Evolutionary conservation across 2,797 vertebrate genomes (phyloP).

Genomic region (Siniperca obscura): DNA sequence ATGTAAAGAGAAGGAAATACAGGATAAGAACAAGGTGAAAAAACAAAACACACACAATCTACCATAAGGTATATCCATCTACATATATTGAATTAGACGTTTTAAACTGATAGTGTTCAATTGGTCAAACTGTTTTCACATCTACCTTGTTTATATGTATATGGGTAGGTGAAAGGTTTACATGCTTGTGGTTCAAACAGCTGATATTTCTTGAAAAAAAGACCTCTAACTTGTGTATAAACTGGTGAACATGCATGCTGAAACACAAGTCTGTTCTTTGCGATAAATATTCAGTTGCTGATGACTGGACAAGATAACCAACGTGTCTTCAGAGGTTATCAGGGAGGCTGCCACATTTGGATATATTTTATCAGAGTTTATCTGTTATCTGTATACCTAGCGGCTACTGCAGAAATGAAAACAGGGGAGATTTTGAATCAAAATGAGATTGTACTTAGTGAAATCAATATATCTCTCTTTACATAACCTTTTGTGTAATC

Average conservation of each 20-base stretch:
- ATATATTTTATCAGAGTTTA: conserved; percentile 89
- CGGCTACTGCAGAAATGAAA: conserved; percentile 82
- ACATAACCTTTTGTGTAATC: conserved; percentile 82
- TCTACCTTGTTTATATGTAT: conserved; percentile 24
- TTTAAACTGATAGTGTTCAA: background rate
- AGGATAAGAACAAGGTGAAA: background rate
- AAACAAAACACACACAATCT: background rate
- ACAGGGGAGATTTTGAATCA: conserved; percentile 78
- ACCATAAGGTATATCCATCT: background rate
- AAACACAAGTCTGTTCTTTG: conserved; percentile 81
- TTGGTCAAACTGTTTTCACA: background rate
- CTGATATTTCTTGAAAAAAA: conserved; percentile 50
- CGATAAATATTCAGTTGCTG: conserved; percentile 88
- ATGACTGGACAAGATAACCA: conserved; percentile 87
- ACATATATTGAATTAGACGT: background rate
- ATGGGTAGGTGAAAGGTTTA: conserved; percentile 15
- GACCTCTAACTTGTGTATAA: conserved; percentile 71
- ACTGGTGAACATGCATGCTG: conserved; percentile 80
- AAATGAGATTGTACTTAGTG: conserved; percentile 82
- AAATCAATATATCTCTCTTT: conserved; percentile 82
- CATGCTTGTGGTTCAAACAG: conserved; percentile 39
- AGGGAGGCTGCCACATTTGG: conserved; percentile 84
- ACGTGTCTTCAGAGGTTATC: conserved; percentile 88
- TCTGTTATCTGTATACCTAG: conserved; percentile 87
- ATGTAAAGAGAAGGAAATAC: conserved; percentile 2